Conservation (phyloP, 2,113 vertebrate genomes). For the Pardalotus punctatus region DNA sequence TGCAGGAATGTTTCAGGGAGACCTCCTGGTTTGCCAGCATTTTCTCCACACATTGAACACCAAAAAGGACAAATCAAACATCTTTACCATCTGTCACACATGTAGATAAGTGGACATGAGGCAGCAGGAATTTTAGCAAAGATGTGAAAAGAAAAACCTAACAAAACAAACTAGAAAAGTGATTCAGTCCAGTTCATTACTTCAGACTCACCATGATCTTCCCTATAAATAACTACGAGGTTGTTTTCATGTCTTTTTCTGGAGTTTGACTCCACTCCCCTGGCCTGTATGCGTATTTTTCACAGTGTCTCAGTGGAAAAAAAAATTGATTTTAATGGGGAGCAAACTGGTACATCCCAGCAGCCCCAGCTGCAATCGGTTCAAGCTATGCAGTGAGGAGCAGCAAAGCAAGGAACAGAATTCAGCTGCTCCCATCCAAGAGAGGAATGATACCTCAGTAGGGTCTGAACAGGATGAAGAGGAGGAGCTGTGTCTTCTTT, state of each 20-base stretch:
- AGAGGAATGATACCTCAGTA: neutral
- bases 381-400: neutral
- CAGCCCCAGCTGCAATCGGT: neutral
- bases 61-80: neutral
- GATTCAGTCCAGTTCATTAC: neutral
- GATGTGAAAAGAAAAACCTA: neutral
- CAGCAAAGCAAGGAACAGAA: neutral
- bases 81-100: neutral
- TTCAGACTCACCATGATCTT: neutral
- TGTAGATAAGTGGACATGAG: neutral
- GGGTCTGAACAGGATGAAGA: neutral
- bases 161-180: too few species aligned
- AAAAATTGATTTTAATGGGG: neutral
- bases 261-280: neutral
- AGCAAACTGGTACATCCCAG: neutral
- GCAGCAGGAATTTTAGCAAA: neutral
- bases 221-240: neutral
- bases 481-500: neutral
- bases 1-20: neutral
- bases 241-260: slow-evolving; percentile 31
- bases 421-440: neutral
- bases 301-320: neutral
- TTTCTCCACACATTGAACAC: neutral
- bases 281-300: neutral
- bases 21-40: neutral